These are phyloP conservation scores for Trigoniulus corallinus DNA, from an alignment of 1,140 invertebrate species.

Conservation along the genomic window DNA sequence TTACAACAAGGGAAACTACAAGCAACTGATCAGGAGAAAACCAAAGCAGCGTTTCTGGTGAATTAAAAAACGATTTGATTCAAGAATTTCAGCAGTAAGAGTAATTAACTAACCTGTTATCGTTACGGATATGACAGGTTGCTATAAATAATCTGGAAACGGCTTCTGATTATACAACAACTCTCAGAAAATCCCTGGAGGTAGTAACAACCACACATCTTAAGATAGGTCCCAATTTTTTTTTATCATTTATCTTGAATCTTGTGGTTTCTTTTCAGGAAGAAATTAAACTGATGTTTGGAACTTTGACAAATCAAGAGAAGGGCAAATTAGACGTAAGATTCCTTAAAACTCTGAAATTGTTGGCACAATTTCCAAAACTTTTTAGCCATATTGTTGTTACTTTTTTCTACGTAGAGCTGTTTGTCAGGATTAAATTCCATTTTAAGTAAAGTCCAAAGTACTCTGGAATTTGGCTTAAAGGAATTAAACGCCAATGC, in stretches of 20 bases:
- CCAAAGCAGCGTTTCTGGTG: constrained; percentile 50
- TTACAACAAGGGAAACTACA: constrained; percentile 67
- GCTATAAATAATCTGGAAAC: constrained; percentile 86
- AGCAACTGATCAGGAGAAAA: constrained; percentile 61
- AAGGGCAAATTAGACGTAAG: constrained; percentile 26
- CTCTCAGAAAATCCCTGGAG: constrained; percentile 26
- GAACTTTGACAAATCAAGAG: constrained; percentile 23
- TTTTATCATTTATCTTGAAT: no score
- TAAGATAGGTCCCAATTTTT: no score
- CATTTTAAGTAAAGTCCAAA: constrained; percentile 53
- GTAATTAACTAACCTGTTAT: no score
- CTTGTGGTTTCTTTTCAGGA: constrained; percentile 19
- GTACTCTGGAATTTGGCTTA: constrained; percentile 66
- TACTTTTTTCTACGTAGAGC: constrained; percentile 22
- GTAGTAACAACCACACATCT: no score
- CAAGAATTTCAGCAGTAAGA: no score
- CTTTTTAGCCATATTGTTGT: no score
- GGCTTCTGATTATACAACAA: constrained; percentile 58
- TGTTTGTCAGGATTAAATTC: constrained; percentile 49
- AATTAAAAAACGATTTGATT: constrained; percentile 17
- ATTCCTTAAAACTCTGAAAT: no score
- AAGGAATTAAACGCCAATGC: constrained; percentile 62
- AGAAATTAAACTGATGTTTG: constrained; percentile 25
- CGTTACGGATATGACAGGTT: constrained; percentile 34
- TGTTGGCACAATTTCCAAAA: no score